These are phyloP conservation scores for Drosophila subpulchrella DNA, from an alignment of 1,140 invertebrate genomes.

Conservation along the genomic window DNA sequence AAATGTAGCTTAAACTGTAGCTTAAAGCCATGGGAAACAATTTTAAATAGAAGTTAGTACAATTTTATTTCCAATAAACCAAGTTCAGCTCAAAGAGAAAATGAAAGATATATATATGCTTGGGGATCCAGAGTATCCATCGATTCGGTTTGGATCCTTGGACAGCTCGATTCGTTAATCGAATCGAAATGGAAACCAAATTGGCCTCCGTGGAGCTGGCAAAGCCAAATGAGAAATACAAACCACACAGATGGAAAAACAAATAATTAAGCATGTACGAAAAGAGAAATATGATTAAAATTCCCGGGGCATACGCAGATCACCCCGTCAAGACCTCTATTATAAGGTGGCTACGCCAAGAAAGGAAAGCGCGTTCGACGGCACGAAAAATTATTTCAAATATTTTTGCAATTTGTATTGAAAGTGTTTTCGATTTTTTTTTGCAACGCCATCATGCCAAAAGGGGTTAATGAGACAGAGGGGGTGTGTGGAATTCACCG, in stretches of 20 bases:
- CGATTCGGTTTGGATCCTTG: neutral
- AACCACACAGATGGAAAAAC: conserved; percentile 27
- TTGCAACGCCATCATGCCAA: conserved; percentile 5
- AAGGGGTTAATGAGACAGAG: conserved; percentile 11
- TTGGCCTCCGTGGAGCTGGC: conserved; percentile 29
- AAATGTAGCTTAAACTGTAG: neutral
- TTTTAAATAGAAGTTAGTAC: neutral
- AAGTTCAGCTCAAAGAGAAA: too few species aligned
- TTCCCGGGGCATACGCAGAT: conserved; percentile 55
- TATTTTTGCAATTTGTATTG: conserved; percentile 38
- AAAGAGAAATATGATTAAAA: conserved; percentile 54
- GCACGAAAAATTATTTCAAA: conserved; percentile 37
- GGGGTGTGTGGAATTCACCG: neutral
- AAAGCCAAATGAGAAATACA: conserved; percentile 37
- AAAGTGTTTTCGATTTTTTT: conserved; percentile 42
- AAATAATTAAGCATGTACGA: conserved; percentile 52
- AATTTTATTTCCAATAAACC: too few species aligned
- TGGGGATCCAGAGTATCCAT: neutral
- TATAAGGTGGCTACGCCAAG: conserved; percentile 6
- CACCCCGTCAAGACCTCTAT: conserved; percentile 9
- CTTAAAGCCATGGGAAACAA: neutral
- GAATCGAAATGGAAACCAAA: conserved; percentile 70
- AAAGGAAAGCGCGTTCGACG: conserved; percentile 30
- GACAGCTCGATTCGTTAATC: conserved; percentile 37
- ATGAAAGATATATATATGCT: neutral